Conservation (phyloP, 1,140 invertebrate species). For the Ectropis grisescens region DNA sequence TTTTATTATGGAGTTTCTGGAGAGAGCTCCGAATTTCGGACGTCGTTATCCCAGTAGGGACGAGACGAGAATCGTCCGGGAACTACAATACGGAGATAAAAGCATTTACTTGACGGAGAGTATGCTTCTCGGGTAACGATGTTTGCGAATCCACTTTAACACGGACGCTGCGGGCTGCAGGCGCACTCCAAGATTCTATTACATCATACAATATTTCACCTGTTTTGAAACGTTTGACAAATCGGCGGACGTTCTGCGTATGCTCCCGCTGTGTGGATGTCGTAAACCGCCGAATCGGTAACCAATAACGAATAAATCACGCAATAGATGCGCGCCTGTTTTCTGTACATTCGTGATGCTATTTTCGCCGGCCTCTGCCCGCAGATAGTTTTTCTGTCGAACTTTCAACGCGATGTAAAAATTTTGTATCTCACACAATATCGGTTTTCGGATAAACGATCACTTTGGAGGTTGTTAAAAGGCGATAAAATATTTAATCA, state of each 20-base stretch:
- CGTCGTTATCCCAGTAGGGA: no score
- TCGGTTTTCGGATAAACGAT: no score
- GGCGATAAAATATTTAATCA: no score
- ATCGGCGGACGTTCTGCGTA: conserved; percentile 12
- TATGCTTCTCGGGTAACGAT: conserved; percentile 10
- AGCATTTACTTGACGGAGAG: background rate
- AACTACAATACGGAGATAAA: background rate
- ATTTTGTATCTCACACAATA: no score
- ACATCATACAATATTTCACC: background rate
- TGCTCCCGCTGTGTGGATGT: conserved; percentile 17
- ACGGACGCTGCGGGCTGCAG: conserved; percentile 6
- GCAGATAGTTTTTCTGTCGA: conserved; percentile 46
- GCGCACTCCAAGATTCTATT: conserved; percentile 1
- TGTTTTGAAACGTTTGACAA: conserved; percentile 19
- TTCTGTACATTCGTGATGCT: conserved; percentile 56
- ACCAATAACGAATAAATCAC: conserved; percentile 59
- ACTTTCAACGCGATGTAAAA: conserved; percentile 32
- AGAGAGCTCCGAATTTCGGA: background rate
- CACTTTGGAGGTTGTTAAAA: conserved; percentile 2
- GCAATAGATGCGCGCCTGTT: conserved; percentile 48
- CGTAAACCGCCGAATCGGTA: conserved; percentile 45
- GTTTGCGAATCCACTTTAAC: conserved; percentile 12
- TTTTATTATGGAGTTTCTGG: background rate
- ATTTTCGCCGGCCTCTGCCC: conserved; percentile 40
- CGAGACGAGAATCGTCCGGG: background rate